Evolutionary conservation across 2,797 vertebrate species (phyloP), one percentile per base, ranked within the genome.

Genomic region (Spheniscus humboldti): DNA sequence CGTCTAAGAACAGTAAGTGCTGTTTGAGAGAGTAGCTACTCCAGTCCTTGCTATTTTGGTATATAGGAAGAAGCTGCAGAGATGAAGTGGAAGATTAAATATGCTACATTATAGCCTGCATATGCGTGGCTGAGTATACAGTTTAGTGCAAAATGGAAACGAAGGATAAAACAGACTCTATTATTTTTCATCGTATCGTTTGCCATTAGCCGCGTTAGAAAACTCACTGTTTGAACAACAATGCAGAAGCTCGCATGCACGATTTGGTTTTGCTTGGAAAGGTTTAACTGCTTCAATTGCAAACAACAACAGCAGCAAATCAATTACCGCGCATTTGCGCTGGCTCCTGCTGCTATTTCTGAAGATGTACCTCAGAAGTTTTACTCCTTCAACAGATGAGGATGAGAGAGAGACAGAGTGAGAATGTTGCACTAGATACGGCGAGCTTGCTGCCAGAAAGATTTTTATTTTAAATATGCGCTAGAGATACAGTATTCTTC

Each of bases 391-490:
- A 97, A 96, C 93, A 96, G 97, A 96, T 93, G 95, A 97, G 92
- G 93, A 89, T 62, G 79, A 96, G 78, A 93, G 87, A 94, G 80
- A 95, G 90, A 95, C 96, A 88, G 83, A 97, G 96, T 89, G 91
- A 90, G 89, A 86, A 94, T 13, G 73, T 74, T 97, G 97, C 91
- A 82, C 89, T 97, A 97, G 96, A 87, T 90, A 95, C 6, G 45
- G 85, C 22, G 3, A 97, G 96, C 94, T 88, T 18, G 63, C 95
- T 97, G 97, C 23, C 79, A 97, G 93, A 60, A 97, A 93, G 92
- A 94, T 82, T 96, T 97, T 97, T 88, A 96, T 95, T 98, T 98
- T 97, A 98, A 97, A 98, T 97, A 95, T 95, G 97, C 33, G 62
- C 96, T 97, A 97, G 85, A 92, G 96, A 97, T 84, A 86, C 94